A percentile compares a stretch with the other conserved stretches of the same genome.
Evolutionary conservation across 2,888 invertebrate genomes (phyloP).

Genomic region (Stomorhina lunata): DNA sequence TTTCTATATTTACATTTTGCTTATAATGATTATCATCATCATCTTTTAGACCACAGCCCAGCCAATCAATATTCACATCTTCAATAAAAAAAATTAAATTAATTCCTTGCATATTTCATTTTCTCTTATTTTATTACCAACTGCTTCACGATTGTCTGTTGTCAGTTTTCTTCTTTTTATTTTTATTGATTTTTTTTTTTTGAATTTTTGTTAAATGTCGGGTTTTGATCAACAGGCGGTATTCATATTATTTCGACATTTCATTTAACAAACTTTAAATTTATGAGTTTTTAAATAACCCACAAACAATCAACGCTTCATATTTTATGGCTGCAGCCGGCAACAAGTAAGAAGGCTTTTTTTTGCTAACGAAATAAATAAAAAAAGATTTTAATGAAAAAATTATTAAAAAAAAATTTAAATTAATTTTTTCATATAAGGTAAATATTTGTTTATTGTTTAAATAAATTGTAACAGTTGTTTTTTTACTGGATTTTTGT

Average conservation of each 20-base stretch:
- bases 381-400: background rate
- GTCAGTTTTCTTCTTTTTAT: background rate
- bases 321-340: slow-evolving; percentile 13
- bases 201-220: background rate
- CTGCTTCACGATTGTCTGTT: background rate
- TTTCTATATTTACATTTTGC: background rate
- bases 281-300: slow-evolving; percentile 72
- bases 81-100: background rate
- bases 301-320: slow-evolving; percentile 53
- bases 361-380: background rate
- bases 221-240: slow-evolving; percentile 66
- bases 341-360: background rate
- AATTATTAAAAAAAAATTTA: too few species aligned
- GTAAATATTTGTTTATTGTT: background rate
- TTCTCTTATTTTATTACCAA: background rate
- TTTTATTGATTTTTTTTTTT: too few species aligned
- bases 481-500: background rate
- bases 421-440: slow-evolving; percentile 14
- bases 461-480: background rate
- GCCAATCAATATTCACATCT: background rate
- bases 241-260: slow-evolving; percentile 77
- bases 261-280: slow-evolving; percentile 74
- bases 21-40: background rate
- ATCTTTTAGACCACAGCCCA: background rate
- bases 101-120: background rate